Percentiles rank a stretch among this genome's conserved stretches.
phyloP scores from a whole-genome alignment of 1,140 invertebrate species.

The Rhopalosiphum padi region DNA sequence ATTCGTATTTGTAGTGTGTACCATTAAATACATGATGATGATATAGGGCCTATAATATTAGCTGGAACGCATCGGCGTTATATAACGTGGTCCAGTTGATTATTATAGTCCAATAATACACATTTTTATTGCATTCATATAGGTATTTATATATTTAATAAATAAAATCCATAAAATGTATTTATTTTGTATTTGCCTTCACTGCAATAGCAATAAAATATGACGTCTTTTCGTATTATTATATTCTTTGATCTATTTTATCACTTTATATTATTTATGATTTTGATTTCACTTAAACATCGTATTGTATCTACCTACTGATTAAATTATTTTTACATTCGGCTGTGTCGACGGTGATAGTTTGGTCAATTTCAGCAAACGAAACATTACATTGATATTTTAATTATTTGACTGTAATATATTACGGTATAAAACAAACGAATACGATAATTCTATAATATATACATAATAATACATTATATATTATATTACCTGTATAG shows the following conservation, averaged over 20 bases:
- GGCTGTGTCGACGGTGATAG: neutral
- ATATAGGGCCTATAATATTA: constrained; percentile 1
- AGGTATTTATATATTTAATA: neutral
- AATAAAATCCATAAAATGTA: neutral
- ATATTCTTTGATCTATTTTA: neutral
- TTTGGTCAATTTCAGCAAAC: neutral
- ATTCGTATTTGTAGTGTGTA: neutral
- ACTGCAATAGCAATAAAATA: neutral
- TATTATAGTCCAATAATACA: neutral
- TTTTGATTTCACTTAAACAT: neutral
- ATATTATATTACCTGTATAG: neutral
- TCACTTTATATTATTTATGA: neutral
- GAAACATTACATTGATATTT: neutral
- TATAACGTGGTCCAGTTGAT: neutral
- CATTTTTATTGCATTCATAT: neutral
- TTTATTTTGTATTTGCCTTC: neutral
- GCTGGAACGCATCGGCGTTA: neutral
- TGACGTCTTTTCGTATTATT: neutral
- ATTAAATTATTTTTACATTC: neutral
- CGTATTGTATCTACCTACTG: neutral
- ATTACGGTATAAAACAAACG: neutral
- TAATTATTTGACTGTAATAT: neutral
- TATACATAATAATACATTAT: neutral
- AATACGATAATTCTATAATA: neutral
- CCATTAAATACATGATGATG: neutral